Evolutionary conservation across 2,113 vertebrate species (phyloP), one percentile per base, ranked within the genome.

Genomic region (Pelecanus crispus): DNA sequence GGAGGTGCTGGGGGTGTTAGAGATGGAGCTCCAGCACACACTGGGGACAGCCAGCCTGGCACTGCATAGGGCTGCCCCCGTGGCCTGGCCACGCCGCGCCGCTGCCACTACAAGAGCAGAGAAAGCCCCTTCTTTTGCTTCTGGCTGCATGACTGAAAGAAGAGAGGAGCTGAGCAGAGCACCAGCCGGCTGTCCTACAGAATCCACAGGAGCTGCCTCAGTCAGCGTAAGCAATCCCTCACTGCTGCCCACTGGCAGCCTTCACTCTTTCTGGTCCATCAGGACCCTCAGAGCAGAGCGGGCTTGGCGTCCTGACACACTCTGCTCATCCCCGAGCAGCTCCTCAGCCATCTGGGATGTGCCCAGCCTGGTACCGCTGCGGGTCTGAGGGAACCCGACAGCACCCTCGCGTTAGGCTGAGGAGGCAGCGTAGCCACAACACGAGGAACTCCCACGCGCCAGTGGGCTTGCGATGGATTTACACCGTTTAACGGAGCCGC

Each of bases 331-430:
- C 75, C 50, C 0, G 1, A 38, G 53, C 47, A 61, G 70, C 84
- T n/a, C 66, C 9, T 11, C 45, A 36, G 50, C 61, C 28, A 8
- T 5, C 24, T 9, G 21, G 9, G 29, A 6, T 4, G 47, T 45
- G 50, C 2, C 36, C 59, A 44, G n/a, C 28, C 44, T 22, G 52
- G n/a, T 25, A 24, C 49, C 36, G 47, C 28, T 3, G 24, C 21
- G 42, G 71, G 45, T 40, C 45, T 59, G 65, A 59, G 50, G 42
- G 44, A 38, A 50, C 34, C 52, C 75, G 74, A 1, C 17, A 45
- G 0, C 7, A 5, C 45, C 10, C 50, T 24, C 4, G 7, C 7
- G 38, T 25, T 3, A 1, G 0, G 18, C 62, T 36, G 56, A 28
- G 40, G 74, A 59, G 62, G 59, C 59, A 56, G 70, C 5, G 6